phyloP scores from a whole-genome alignment of 2,888 invertebrate genomes.

The Dexiosoma caninum region DNA sequence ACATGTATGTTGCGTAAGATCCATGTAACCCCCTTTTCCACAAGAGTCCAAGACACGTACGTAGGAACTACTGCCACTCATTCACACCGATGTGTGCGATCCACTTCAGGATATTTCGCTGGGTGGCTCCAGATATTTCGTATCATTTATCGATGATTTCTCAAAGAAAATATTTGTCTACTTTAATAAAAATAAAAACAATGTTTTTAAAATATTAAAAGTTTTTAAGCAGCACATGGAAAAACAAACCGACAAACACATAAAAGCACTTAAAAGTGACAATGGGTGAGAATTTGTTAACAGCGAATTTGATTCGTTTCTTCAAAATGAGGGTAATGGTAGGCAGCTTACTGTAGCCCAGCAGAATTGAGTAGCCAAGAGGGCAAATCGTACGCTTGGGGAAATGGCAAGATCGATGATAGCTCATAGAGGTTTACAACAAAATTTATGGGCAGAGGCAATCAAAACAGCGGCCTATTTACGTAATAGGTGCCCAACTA shows the following conservation, averaged over 20 bases:
- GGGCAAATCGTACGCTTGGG: conserved; percentile 62
- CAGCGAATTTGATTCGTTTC: no score
- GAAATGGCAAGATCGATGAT: conserved; percentile 69
- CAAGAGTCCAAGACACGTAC: neutral
- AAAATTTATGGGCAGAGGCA: no score
- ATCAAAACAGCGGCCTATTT: no score
- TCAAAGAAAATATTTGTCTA: conserved; percentile 16
- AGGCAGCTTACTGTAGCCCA: no score
- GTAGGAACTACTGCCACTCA: conserved; percentile 17
- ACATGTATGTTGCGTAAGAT: conserved; percentile 42
- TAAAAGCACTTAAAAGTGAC: no score
- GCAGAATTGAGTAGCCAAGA: conserved; percentile 64
- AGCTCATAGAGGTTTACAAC: no score
- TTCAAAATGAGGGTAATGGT: no score
- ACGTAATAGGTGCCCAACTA: no score
- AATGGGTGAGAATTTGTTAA: no score
- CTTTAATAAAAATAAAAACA: neutral
- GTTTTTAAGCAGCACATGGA: neutral
- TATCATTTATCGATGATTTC: conserved; percentile 41
- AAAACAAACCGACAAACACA: conserved; percentile 4
- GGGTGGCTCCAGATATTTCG: conserved; percentile 42
- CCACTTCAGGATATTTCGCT: conserved; percentile 33
- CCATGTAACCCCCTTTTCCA: conserved; percentile 19
- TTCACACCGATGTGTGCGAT: conserved; percentile 48
- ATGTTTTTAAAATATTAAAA: conserved; percentile 9